Evolutionary conservation across 2,888 invertebrate species (phyloP).

Genomic region (Allygus modestus): DNA sequence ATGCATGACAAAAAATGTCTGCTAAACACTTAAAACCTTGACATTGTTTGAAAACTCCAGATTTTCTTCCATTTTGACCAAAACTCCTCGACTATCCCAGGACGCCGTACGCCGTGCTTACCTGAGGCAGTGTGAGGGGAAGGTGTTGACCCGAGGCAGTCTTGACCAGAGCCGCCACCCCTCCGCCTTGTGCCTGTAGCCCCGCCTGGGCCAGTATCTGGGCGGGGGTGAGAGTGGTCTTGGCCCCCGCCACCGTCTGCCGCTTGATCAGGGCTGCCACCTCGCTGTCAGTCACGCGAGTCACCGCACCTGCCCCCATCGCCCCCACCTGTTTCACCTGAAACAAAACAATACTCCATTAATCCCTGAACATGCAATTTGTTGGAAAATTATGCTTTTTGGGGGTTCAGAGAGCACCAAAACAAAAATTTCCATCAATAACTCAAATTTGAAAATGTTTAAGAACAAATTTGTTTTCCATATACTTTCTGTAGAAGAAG

Average conservation of each 20-base stretch:
- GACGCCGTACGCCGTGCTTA: constrained; percentile 65
- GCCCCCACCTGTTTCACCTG: constrained; percentile 67
- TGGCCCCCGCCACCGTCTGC: constrained; percentile 71
- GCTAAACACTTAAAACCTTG: no score
- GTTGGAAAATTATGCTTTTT: not conserved
- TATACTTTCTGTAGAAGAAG: no score
- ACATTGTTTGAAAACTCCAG: no score
- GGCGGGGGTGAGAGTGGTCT: constrained; percentile 71
- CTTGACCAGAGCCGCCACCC: constrained; percentile 81
- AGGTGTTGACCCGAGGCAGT: constrained; percentile 76
- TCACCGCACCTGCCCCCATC: constrained; percentile 65
- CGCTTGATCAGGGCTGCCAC: constrained; percentile 79
- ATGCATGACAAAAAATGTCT: no score
- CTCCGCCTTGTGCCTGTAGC: constrained; percentile 74
- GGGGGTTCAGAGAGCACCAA: no score
- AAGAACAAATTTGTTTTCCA: no score
- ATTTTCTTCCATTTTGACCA: no score
- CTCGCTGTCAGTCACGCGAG: constrained; percentile 77
- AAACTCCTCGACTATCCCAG: no score
- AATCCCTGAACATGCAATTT: no score
- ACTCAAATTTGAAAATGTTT: no score
- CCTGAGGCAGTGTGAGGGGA: constrained; percentile 76
- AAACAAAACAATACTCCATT: not conserved
- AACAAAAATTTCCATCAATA: no score
- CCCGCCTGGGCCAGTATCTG: constrained; percentile 80